A percentile compares a stretch with the other conserved stretches of the same genome.
phyloP scores from a whole-genome alignment of 2,888 invertebrate genomes.

The Euclidia mi region DNA sequence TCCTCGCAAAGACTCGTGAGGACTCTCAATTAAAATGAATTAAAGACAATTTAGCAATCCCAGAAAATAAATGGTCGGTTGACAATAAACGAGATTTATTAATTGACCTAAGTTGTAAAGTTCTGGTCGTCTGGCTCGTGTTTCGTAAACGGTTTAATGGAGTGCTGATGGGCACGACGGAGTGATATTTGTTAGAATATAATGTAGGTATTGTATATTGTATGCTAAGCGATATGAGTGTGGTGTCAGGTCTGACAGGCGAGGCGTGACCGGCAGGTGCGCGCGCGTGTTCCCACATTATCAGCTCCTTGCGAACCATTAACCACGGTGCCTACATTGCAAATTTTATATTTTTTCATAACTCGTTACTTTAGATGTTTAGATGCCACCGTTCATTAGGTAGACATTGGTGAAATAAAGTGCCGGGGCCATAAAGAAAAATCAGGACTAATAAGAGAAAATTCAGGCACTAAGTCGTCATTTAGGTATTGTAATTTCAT shows the following conservation, averaged over 20 bases:
- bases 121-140: conserved; percentile 25
- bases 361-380: no score
- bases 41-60: conserved; percentile 89
- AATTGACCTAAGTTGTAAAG: conserved; percentile 56
- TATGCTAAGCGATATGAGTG: conserved; percentile 18
- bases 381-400: not conserved
- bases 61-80: conserved; percentile 83
- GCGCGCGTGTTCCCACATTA: conserved; percentile 57
- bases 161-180: not conserved
- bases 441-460: no score
- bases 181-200: conserved; percentile 1
- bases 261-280: conserved; percentile 61
- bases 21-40: conserved; percentile 89
- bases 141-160: not conserved
- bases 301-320: conserved; percentile 23
- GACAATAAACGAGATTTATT: conserved; percentile 85
- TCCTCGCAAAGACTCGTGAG: conserved; percentile 79
- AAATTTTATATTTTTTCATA: conserved; percentile 23
- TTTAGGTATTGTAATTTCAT: no score
- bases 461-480: no score
- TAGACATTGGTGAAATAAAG: no score
- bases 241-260: conserved; percentile 20
- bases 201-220: conserved; percentile 8
- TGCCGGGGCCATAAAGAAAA: no score
- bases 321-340: conserved; percentile 18